These are phyloP conservation scores for Nomada hirtipes DNA, from an alignment of 2,888 invertebrate species.

Conservation along the genomic window DNA sequence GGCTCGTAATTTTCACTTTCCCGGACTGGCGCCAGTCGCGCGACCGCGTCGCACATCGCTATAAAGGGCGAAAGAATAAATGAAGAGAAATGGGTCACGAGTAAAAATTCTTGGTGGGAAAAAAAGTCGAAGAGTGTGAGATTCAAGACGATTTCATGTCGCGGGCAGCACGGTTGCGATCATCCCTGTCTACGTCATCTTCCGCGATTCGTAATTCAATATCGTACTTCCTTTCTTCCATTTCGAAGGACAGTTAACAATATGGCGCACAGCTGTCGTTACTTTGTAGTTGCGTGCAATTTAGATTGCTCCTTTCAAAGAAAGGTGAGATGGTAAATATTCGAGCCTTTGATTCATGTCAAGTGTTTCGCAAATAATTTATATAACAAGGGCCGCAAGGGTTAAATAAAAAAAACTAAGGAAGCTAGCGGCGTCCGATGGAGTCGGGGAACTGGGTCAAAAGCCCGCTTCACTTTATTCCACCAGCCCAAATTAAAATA, in stretches of 20 bases:
- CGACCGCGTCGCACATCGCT: constrained; percentile 15
- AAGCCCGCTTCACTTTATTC: constrained; percentile 21
- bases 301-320: not conserved
- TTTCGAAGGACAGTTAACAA: too few relatives aligned
- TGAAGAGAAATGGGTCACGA: constrained; percentile 38
- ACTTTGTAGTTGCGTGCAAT: not conserved
- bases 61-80: constrained; percentile 38
- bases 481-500: constrained; percentile 7
- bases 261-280: too few relatives aligned
- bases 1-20: constrained; percentile 57
- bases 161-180: too few relatives aligned
- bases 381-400: not conserved
- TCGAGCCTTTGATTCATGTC: constrained; percentile 9
- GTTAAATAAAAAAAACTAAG: constrained; percentile 4
- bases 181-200: too few relatives aligned
- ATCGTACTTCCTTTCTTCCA: too few relatives aligned
- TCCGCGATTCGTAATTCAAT: too few relatives aligned
- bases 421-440: not conserved
- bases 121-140: not conserved
- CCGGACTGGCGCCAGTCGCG: not conserved
- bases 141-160: not conserved
- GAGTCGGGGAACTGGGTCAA: constrained; percentile 17
- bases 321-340: too few relatives aligned
- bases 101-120: constrained; percentile 36
- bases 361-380: constrained; percentile 21